phyloP scores from a whole-genome alignment of 1,140 invertebrate genomes.

The Nebria ingens region DNA sequence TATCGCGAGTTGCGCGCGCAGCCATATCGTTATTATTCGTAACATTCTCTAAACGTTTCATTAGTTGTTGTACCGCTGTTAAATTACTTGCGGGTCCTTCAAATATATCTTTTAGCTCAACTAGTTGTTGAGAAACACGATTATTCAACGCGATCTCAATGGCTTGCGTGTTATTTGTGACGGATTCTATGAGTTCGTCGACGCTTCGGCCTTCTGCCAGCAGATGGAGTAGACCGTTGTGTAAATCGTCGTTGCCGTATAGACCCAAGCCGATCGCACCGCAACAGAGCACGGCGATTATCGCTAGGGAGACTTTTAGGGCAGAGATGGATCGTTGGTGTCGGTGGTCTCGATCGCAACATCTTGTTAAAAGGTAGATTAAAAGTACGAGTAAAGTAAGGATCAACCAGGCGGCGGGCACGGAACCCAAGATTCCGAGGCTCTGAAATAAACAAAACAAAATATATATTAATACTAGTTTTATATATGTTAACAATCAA shows the following conservation, averaged over 20 bases:
- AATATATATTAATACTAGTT: too few species aligned
- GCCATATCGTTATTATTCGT: slow-evolving; percentile 59
- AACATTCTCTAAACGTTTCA: slow-evolving; percentile 53
- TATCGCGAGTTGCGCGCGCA: slow-evolving; percentile 58
- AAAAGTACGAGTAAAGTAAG: slow-evolving; percentile 76
- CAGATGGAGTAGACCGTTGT: slow-evolving; percentile 76
- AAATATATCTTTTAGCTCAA: slow-evolving; percentile 57
- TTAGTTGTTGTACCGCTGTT: slow-evolving; percentile 53
- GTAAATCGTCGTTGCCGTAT: slow-evolving; percentile 88
- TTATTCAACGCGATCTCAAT: slow-evolving; percentile 46
- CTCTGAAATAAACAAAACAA: slow-evolving; percentile 56
- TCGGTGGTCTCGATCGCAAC: slow-evolving; percentile 82
- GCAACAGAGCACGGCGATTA: slow-evolving; percentile 75
- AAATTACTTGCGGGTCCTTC: slow-evolving; percentile 64
- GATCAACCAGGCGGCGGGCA: slow-evolving; percentile 83
- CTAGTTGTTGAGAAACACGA: slow-evolving; percentile 54
- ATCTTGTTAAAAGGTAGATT: slow-evolving; percentile 84
- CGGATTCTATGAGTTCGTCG: slow-evolving; percentile 63
- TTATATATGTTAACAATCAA: too few species aligned
- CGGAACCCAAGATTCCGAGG: slow-evolving; percentile 78
- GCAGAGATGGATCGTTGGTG: slow-evolving; percentile 75
- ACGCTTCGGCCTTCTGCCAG: slow-evolving; percentile 66
- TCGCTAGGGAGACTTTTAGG: slow-evolving; percentile 69
- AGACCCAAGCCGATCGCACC: slow-evolving; percentile 66
- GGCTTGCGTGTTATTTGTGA: slow-evolving; percentile 46